Base-by-base conservation (phyloP, 2,113 vertebrate species). In the Sapayoa aenigma region DNA sequence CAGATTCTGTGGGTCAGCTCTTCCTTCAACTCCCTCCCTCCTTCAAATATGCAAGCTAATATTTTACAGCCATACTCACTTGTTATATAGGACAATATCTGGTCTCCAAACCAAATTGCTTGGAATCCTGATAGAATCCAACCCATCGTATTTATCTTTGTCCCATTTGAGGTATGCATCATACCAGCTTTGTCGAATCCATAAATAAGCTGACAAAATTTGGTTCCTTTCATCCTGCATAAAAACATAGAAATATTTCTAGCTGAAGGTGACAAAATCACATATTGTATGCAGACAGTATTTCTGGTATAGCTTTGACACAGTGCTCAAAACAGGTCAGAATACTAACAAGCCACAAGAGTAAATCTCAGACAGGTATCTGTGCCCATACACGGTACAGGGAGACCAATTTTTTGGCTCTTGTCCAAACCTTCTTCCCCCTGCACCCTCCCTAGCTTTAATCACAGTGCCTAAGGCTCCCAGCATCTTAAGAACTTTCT, bases 81-180 rank as follows among this genome's bases (percentile, higher is more conserved):
- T 99, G 98, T 99, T 99, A 91, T 99, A 99, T 5, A 99, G 98
- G 74, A 99, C 99, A 21, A 99, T 99, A 95, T 99, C 99, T 0
- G 99, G 99, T 94, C 99, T 99, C 99, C 99, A 99, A 79, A 99
- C 99, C 83, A 99, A 97, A 95, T 98, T 98, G 30, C 99, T 99
- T 83, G 99, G 99, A 91, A 99, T 99, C 94, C 99, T 98, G 94
- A 99, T 99, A 83, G 99, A 98, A 97, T 99, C 99, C 65, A 99
- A 96, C 12, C 99, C 98, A 24, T 99, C 99, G 2, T 99, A 99
- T 89, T 98, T 98, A 75, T 99, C 99, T 90, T 98, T 99, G 94
- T 99, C 98, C 99, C 99, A 99, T 14, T 95, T 98, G 89, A 99
- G 97, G 81, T 99, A 99, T 1, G 99, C 99, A 52, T 99, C 99